Evolutionary conservation across 2,113 vertebrate species (phyloP).

Genomic region (Diglossa brunneiventris): DNA sequence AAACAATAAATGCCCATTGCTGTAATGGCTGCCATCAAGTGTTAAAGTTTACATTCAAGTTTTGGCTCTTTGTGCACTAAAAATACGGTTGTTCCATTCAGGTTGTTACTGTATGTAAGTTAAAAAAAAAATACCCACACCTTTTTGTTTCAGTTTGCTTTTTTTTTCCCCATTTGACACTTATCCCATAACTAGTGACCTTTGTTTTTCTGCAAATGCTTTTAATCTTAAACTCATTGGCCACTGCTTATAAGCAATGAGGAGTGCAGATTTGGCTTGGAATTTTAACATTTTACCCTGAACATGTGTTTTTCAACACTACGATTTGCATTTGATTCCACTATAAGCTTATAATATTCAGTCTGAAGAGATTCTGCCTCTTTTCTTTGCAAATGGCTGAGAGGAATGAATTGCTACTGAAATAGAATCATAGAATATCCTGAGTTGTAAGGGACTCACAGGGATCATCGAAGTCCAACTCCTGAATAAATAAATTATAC

Average conservation of each 20-base stretch:
- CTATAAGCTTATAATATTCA: background rate
- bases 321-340: background rate
- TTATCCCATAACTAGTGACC: background rate
- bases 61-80: background rate
- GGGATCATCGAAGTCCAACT: background rate
- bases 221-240: background rate
- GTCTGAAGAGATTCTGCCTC: background rate
- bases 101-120: background rate
- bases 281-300: background rate
- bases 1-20: background rate
- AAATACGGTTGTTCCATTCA: background rate
- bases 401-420: background rate
- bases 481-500: conserved; percentile 1
- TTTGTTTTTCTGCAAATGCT: background rate
- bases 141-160: background rate
- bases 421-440: background rate
- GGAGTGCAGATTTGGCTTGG: background rate
- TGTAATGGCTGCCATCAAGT: background rate
- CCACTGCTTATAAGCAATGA: background rate
- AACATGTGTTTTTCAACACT: background rate
- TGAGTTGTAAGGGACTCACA: background rate
- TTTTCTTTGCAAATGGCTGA: background rate
- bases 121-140: background rate
- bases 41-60: background rate
- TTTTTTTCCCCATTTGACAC: background rate